phyloP scores from a whole-genome alignment of 2,888 invertebrate species.

The Idaea straminata region DNA sequence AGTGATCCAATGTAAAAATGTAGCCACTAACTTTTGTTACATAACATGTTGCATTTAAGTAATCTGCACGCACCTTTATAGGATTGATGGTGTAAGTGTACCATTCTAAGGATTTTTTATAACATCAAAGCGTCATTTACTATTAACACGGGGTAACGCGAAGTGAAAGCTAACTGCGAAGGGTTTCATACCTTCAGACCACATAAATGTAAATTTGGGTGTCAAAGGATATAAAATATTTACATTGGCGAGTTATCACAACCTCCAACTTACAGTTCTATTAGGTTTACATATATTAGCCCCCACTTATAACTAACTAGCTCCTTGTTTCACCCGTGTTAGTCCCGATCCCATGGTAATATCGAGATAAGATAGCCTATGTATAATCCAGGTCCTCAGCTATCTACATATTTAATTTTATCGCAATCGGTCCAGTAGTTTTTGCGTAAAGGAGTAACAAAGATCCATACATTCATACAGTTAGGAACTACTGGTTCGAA shows the following conservation, averaged over 20 bases:
- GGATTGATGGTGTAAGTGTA: not conserved
- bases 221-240: constrained; percentile 43
- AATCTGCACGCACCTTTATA: not conserved
- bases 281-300: not conserved
- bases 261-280: not conserved
- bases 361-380: no score
- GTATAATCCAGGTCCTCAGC: not conserved
- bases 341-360: no score
- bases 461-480: no score
- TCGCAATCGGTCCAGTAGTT: no score
- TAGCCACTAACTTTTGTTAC: no score
- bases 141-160: constrained; percentile 34
- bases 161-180: constrained; percentile 23
- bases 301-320: not conserved
- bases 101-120: constrained; percentile 4
- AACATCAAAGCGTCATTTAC: constrained; percentile 15
- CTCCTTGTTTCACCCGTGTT: no score
- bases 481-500: no score
- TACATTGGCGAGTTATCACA: constrained; percentile 17
- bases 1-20: no score
- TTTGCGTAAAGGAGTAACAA: no score
- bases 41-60: not conserved
- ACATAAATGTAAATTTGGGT: constrained; percentile 43
- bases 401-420: not conserved
- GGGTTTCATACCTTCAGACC: constrained; percentile 28